Percentiles rank a stretch among this genome's conserved stretches.
phyloP scores from a whole-genome alignment of 2,797 vertebrate genomes.

The Gymnocypris eckloni region DNA sequence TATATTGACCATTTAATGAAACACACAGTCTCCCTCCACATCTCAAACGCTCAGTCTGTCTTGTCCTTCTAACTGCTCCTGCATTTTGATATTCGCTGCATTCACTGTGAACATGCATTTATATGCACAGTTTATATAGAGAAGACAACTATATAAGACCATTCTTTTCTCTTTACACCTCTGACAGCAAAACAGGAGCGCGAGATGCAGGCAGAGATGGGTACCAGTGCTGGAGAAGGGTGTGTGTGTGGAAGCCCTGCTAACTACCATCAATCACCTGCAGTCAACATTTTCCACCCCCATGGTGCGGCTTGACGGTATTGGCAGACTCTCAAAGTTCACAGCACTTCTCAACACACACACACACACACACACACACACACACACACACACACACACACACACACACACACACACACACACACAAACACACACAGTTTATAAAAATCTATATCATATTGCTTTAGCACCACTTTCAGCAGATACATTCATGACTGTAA shows the following conservation, averaged over 20 bases:
- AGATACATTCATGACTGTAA: background rate
- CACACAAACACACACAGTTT: too few relatives aligned
- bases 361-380: too few relatives aligned
- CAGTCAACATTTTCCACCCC: too few relatives aligned
- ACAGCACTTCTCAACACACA: too few relatives aligned
- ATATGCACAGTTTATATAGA: background rate
- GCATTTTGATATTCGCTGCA: slow-evolving; percentile 3
- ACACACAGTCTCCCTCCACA: slow-evolving; percentile 60
- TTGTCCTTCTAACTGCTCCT: slow-evolving; percentile 35
- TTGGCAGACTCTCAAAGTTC: too few relatives aligned
- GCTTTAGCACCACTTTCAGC: background rate
- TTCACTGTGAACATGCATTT: background rate
- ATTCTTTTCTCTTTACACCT: background rate
- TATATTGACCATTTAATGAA: slow-evolving; percentile 89
- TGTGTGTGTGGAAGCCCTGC: too few relatives aligned
- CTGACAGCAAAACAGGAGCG: too few relatives aligned
- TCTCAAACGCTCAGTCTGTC: slow-evolving; percentile 23
- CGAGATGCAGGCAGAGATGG: too few relatives aligned
- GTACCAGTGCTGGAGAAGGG: too few relatives aligned
- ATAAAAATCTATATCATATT: background rate
- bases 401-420: background rate
- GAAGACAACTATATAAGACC: background rate
- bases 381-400: background rate
- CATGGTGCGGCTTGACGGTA: too few relatives aligned
- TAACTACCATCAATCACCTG: too few relatives aligned